Evolutionary conservation across 2,113 vertebrate genomes (phyloP), one percentile per base, ranked within the genome.

Genomic region (Chaetodon trifascialis): DNA sequence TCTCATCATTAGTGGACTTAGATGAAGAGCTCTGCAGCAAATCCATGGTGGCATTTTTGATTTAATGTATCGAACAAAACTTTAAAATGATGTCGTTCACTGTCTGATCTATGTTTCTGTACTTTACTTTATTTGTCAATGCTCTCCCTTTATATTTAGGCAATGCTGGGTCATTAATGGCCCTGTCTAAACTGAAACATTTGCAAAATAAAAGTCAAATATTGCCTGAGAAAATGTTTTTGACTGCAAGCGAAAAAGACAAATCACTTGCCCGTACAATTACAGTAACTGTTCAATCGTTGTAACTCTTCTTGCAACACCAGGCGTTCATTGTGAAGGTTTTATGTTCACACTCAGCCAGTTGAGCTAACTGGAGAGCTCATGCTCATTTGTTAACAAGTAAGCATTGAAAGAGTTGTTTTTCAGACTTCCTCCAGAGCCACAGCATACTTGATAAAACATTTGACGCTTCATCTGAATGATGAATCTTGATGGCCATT

Each of bases 1-100:
- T 86, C 54, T 51, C 12, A 52, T 86, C 69, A 80, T 88, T 55
- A 84, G 56, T 67, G 44, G 15, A 17, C 46, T 52, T 19, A n/a
- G 15, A 49, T 51, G 54, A 67, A 6, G 25, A 21, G 12, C 38
- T 73, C 11, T 7, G 6, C 58, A 71, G 56, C 68, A 65, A 76
- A 62, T 30, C 59, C 19, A 73, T 10, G 10, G n/a, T 11, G 23
- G 1, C 7, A 30, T 34, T 66, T 55, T 44, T 12, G 30, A 11
- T 58, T 11, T 5, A 21, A 21, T 52, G 15, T 14, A 51, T 10
- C 51, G 7, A 44, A 30, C 23, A 15, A 40, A 55, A 14, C 15
- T 64, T 54, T 15, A 52, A 46, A 34, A 36, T 34, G 10, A 56
- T 65, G 11, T 3, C 12, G n/a, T 52, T 62, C 36, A 34, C 5